Base-by-base conservation (phyloP, 2,888 invertebrate genomes). In the Melinopterus prodromus region DNA sequence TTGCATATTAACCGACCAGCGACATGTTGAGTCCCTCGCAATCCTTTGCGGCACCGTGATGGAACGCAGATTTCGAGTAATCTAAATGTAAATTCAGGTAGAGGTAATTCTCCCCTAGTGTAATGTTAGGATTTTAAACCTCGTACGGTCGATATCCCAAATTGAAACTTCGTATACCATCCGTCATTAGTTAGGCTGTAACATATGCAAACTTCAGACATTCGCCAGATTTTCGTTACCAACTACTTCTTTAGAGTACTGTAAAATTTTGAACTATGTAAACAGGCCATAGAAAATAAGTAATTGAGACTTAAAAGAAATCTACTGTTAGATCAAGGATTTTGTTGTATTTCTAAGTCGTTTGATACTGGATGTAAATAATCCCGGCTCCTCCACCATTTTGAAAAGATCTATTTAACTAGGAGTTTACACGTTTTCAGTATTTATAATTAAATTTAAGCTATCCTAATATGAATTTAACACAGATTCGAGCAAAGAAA, bases 61-160 rank as follows among this genome's bases (percentile, higher is more conserved):
- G 53, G 53, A 53, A 53, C 3, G 53, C 53, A 53, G 53, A 53
- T 53, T 53, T 53, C 1, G 53, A 53, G 53, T 53, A 53, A 53
- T 53, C 53, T 53, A 53, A 53, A 53, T 53, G 53, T 53, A 53
- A 53, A 53, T 53, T 53, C 53, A 53, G 53, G 53, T 53, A 53
- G 12, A 53, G 53, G 53, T 53, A 53, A 53, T 53, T 53, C 53
- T 53, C 53, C 53, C 53, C 53, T 53, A 1, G 53, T 53, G 53
- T 53, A 53, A 53, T 53, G 53, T 53, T 53, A 12, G 53, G 53
- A 53, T 53, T 53, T 53, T 53, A 53, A 53, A 53, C 53, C 53
- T 12, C 53, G 53, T 53, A 53, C 53, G 53, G 12, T 53, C 9
- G 53, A 9, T 53, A 53, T 12, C 53, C 5, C 53, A 53, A 53